Percentiles rank a stretch among this genome's conserved stretches.
Evolutionary conservation across 2,888 invertebrate species (phyloP).

Genomic region (Cetonia aurata): DNA sequence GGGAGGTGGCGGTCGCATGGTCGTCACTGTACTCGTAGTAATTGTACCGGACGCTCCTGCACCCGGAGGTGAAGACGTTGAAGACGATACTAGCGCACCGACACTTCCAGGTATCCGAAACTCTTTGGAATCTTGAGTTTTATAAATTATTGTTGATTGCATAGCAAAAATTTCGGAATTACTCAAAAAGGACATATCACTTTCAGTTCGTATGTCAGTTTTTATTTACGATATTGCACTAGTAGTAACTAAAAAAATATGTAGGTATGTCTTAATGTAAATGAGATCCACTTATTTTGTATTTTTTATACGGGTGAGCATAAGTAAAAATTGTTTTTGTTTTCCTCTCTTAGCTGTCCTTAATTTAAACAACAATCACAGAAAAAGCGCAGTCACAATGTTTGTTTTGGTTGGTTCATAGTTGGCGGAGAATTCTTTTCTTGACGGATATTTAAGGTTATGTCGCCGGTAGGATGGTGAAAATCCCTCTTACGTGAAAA

Average conservation of each 20-base stretch:
- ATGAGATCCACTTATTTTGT: slow-evolving; percentile 17
- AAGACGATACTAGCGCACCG: slow-evolving; percentile 61
- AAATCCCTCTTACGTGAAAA: slow-evolving; percentile 45
- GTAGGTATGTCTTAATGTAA: slow-evolving; percentile 1
- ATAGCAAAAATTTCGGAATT: slow-evolving; percentile 22
- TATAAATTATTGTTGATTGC: slow-evolving; percentile 62
- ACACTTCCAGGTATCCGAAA: slow-evolving; percentile 56
- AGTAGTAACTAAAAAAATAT: neutral
- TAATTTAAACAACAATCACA: neutral
- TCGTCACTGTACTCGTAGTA: slow-evolving; percentile 64
- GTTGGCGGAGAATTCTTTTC: neutral
- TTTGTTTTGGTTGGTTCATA: neutral
- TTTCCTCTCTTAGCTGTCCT: neutral
- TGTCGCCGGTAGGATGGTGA: slow-evolving; percentile 48
- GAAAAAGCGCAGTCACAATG: slow-evolving; percentile 10
- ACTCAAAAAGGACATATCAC: neutral
- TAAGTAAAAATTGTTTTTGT: neutral
- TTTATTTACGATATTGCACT: slow-evolving; percentile 29
- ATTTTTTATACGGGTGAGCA: neutral
- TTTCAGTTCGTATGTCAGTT: slow-evolving; percentile 9
- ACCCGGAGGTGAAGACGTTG: slow-evolving; percentile 60
- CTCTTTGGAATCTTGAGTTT: slow-evolving; percentile 61
- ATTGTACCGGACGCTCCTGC: slow-evolving; percentile 48
- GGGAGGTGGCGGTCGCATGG: slow-evolving; percentile 72
- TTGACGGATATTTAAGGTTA: slow-evolving; percentile 16